Evolutionary conservation across 2,888 invertebrate genomes (phyloP), one percentile per base, ranked within the genome.

Genomic region (Hylaea fasciaria): DNA sequence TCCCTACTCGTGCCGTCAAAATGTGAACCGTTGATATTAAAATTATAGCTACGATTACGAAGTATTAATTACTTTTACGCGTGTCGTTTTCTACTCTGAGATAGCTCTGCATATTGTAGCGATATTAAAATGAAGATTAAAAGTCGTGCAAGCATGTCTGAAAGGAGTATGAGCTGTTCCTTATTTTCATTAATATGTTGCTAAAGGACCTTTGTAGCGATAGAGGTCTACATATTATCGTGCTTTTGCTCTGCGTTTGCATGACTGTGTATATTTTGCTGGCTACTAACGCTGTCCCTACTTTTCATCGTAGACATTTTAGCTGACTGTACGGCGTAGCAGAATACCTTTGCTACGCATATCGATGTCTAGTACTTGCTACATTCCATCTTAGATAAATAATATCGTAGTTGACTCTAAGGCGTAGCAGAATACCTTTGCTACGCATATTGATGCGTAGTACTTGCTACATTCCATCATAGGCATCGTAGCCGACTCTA

Each of bases 41-140:
- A 56, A 61, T 61, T 56, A 61, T 61, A 47, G 35, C 51, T 61
- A 56, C 56, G 56, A 52, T 51, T 61, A 61, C 51, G 55, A 41
- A 55, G 48, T 61, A 56, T 52, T 61, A 61, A 61, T 61, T 61
- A 61, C 61, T 61, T 61, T 51, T 61, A 61, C 61, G 56, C 44
- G 44, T 60, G 45, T 50, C 60, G 13, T 60, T 60, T 55, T 54
- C 22, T 14, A 44, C 60, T 51, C 32, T 46, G 45, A 47, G 28
- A 45, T 39, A 44, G 22, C 49, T 40, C 28, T 13, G 48, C 32
- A 43, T 53, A 35, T 40, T 40, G 51, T 37, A 37, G 22, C 16
- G 3, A 50, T 35, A 32, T 35, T 50, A 14, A 46, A 55, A 55
- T 50, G 22, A 28, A 59, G 16, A 59, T 57, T 35, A 57, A 51